Base-by-base conservation (phyloP, 2,888 invertebrate genomes). In the Asteroscopus sphinx region DNA sequence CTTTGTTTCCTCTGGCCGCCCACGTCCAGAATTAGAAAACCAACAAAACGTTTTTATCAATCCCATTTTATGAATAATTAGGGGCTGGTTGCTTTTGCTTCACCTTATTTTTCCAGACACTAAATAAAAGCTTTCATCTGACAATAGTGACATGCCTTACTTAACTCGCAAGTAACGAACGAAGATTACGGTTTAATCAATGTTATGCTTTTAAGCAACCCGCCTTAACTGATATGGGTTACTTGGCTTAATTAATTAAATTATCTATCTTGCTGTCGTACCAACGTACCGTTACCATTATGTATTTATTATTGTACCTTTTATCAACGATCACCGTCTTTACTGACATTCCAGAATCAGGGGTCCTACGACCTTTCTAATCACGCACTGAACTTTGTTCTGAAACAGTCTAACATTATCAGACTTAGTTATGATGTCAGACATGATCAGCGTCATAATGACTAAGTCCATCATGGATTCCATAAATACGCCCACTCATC, bases 401-500 rank as follows among this genome's bases (percentile, higher is more conserved):
- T 42, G 25, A 39, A 47, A 40, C 37, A 47, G 41, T 45, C 17
- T 30, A 41, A 6, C 39, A 54, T 42, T 66, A 66, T 69, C 63
- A 52, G 17, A 32, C 25, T 52, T 11, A 61, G 54, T 58, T 53
- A 44, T 68, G 69, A 68, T 66, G 69, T 73, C 69, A 73, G 53
- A 16, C 21, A 47, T 64, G 56, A 64, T 68, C 59, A 41, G 56
- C 42, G 59, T 69, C 54, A 71, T 58, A 58, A 68, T 80, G 68
- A 79, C 63, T 75, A 73, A 76, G 53, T 68, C 62, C 42, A 52
- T 60, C 56, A 42, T 21, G 15, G 35, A 71, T 73, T 69, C 66
- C 67, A 46, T 65, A 67, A 64, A 68, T 64, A 73, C 70, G 60
- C 77, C 77, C 73, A 76, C 78, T 64, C 56, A 48, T 55, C 46